phyloP scores from a whole-genome alignment of 53 echinoderm and acorn worm species.

The Echinarachnius parma region DNA sequence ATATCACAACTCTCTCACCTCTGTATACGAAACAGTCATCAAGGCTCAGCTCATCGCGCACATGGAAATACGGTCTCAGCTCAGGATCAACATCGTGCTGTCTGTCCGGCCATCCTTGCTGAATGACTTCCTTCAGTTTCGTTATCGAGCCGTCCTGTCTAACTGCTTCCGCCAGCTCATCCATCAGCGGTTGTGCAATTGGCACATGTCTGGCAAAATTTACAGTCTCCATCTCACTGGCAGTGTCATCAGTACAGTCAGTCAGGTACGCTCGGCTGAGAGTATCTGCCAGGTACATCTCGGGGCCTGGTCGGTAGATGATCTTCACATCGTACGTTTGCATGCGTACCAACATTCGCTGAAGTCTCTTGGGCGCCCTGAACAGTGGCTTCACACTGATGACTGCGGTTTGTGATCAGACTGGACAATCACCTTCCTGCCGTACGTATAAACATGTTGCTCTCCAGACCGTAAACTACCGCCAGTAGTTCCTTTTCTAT shows the following conservation, averaged over 20 bases:
- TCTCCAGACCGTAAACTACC: conserved; percentile 50
- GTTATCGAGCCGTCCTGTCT: conserved; percentile 1
- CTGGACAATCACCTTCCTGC: conserved; percentile 47
- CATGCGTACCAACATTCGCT: conserved; percentile 48
- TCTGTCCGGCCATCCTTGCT: conserved; percentile 50
- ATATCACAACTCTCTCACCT: conserved; percentile 23
- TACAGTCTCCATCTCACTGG: conserved; percentile 36
- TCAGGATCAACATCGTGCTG: not conserved
- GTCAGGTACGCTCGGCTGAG: conserved; percentile 21
- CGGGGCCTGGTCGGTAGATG: conserved; percentile 32
- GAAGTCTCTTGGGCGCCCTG: conserved; percentile 53
- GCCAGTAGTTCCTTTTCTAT: conserved; percentile 60
- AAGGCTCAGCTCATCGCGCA: conserved; percentile 43
- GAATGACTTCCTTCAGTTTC: conserved; percentile 24
- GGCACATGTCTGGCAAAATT: conserved; percentile 46
- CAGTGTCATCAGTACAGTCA: not conserved
- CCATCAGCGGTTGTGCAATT: conserved; percentile 17
- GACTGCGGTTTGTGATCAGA: conserved; percentile 61
- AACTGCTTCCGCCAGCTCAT: conserved; percentile 12
- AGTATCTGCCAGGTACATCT: conserved; percentile 54
- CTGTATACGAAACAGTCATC: conserved; percentile 33
- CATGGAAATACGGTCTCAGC: conserved; percentile 41
- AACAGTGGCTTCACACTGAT: conserved; percentile 65
- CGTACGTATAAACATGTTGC: conserved; percentile 57
- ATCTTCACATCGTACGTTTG: conserved; percentile 45